phyloP scores from a whole-genome alignment of 2,888 invertebrate species.

The Tricholauxania praeusta region DNA sequence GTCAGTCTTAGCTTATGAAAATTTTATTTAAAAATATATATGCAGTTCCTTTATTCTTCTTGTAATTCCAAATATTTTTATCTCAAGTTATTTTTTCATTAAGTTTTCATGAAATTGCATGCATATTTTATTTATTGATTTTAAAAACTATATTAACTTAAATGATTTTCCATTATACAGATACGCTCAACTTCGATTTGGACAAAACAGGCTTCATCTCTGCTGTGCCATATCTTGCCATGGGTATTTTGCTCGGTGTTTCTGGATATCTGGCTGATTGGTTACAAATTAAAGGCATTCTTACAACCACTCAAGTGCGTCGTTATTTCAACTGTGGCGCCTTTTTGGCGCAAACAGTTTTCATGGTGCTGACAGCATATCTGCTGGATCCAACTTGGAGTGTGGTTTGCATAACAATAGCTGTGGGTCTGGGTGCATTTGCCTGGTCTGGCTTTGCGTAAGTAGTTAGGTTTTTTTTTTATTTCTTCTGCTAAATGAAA shows the following conservation, averaged over 20 bases:
- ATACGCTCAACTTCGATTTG: slow-evolving; percentile 79
- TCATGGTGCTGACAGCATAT: slow-evolving; percentile 87
- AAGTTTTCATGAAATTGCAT: no score
- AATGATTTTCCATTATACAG: slow-evolving; percentile 68
- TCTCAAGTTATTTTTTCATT: no score
- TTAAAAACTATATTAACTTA: not conserved
- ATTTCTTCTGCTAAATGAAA: not conserved
- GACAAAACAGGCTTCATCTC: slow-evolving; percentile 86
- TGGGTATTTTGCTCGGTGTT: slow-evolving; percentile 84
- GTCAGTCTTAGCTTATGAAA: no score
- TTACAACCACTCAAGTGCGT: slow-evolving; percentile 82
- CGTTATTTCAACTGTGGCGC: slow-evolving; percentile 81
- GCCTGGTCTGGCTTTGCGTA: slow-evolving; percentile 94
- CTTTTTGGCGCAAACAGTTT: slow-evolving; percentile 83
- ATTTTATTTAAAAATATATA: no score
- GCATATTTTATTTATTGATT: not conserved
- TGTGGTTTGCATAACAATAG: slow-evolving; percentile 86
- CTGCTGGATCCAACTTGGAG: slow-evolving; percentile 76
- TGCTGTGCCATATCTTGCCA: slow-evolving; percentile 88
- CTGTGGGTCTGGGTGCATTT: slow-evolving; percentile 91
- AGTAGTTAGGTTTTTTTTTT: slow-evolving; percentile 48
- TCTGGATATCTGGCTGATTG: slow-evolving; percentile 89
- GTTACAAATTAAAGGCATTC: slow-evolving; percentile 73
- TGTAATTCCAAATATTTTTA: no score
- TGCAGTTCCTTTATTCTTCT: no score